Base-by-base conservation (phyloP, 2,888 invertebrate genomes). In the Ophonus ardosiacus region DNA sequence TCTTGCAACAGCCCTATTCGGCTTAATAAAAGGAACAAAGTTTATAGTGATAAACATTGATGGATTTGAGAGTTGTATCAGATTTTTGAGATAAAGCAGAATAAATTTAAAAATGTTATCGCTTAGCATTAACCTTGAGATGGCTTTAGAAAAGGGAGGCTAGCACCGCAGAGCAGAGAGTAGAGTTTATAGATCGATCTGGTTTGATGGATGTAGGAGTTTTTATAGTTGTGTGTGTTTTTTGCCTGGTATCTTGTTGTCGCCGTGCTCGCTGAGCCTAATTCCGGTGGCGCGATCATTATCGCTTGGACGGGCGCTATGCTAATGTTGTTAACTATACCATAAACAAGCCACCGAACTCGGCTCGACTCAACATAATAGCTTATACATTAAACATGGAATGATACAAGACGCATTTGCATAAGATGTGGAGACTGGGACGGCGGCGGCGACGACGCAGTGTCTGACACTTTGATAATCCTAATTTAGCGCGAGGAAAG, bases 371-470 rank as follows among this genome's bases (percentile, higher is more conserved):
- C 89, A 89, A 89, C 90, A 90, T 90, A 90, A 90, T 90, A 90
- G 90, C 90, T 90, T 90, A 90, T 90, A 90, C 90, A 90, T 90
- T 90, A 90, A 90, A 90, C 90, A 90, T 90, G 89, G 89, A 89
- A 89, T 88, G 89, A 90, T 90, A 90, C 89, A 89, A 89, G 89
- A 86, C 87, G 84, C 88, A 90, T 90, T 90, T 90, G 89, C 90
- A 90, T 90, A 90, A 90, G 90, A 90, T 89, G 89, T 89, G 87
- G 89, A 89, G 88, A 90, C 88, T 31, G 74, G 8, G 38, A 74
- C 57, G 51, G 78, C 78, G 56, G 21, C 61, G 79, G 40, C 65
- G 65, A 24, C 56, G 71, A 24, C 18, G 65, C 65, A 65, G 31
- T 31, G 51, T 43, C 63, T 84, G 78, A 84, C 84, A 84, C 84